Conservation (phyloP, 2,797 vertebrate species). For the Euthynnus affinis region DNA sequence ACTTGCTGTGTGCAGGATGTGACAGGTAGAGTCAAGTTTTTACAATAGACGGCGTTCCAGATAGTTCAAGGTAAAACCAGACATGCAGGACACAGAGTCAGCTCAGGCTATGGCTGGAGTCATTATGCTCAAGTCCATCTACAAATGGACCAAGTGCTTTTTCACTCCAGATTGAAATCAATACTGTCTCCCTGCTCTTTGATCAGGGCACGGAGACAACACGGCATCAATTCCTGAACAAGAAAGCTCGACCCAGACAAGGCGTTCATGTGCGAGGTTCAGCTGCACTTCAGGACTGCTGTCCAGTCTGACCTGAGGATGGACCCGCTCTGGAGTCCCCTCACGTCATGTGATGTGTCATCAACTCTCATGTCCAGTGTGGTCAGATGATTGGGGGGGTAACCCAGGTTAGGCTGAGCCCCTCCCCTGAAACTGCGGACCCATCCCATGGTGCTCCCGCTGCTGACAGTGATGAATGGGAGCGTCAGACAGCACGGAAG, state of each 20-base stretch:
- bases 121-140: conserved; percentile 61
- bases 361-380: conserved; percentile 72
- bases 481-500: neutral
- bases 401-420: conserved; percentile 39
- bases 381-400: conserved; percentile 80
- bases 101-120: conserved; percentile 44
- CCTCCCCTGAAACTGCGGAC: conserved; percentile 71
- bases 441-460: neutral
- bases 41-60: neutral
- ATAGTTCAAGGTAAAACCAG: conserved; percentile 10
- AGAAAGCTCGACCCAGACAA: conserved; percentile 43
- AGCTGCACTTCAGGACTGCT: conserved; percentile 10
- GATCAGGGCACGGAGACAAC: conserved; percentile 41
- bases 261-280: conserved; percentile 43
- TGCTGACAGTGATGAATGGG: conserved; percentile 82
- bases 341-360: neutral
- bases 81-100: conserved; percentile 16
- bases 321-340: neutral
- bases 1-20: neutral
- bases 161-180: conserved; percentile 66
- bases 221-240: conserved; percentile 50
- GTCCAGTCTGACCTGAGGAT: neutral
- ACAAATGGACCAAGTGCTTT: conserved; percentile 58
- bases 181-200: conserved; percentile 65
- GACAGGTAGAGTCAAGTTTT: neutral